Evolutionary conservation across 2,888 invertebrate genomes (phyloP).

Genomic region (Agonopterix heracliana): DNA sequence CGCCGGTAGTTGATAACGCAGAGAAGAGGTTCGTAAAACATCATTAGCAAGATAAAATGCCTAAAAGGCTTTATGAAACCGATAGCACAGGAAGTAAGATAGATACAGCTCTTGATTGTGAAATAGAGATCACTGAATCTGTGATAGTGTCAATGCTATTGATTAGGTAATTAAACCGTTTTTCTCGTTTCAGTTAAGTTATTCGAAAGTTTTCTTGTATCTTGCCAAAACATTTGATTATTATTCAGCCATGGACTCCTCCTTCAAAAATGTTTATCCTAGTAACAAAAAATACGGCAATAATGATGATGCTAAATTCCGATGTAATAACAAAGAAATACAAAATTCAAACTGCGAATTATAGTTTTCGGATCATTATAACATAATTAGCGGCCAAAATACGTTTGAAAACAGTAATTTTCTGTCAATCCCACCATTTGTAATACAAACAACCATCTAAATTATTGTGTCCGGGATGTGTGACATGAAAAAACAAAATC

Average conservation of each 20-base stretch:
- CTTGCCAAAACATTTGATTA: no score
- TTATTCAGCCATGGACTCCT: no score
- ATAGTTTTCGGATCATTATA: slow-evolving; percentile 13
- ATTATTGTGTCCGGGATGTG: slow-evolving; percentile 37
- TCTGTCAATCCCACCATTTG: slow-evolving; percentile 35
- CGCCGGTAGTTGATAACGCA: slow-evolving; percentile 56
- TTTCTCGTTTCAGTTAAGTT: slow-evolving; percentile 3
- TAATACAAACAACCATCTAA: slow-evolving; percentile 50
- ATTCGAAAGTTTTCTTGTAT: no score
- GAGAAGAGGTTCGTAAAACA: slow-evolving; percentile 65
- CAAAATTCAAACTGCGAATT: slow-evolving; percentile 21
- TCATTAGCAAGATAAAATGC: slow-evolving; percentile 70
- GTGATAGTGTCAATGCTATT: slow-evolving; percentile 7
- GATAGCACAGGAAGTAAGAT: slow-evolving; percentile 46
- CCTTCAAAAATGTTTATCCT: no score
- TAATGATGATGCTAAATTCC: no score
- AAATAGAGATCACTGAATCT: neutral
- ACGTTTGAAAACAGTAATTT: slow-evolving; percentile 37
- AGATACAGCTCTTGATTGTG: slow-evolving; percentile 30
- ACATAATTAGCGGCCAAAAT: slow-evolving; percentile 21
- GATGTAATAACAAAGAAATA: no score
- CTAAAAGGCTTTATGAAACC: slow-evolving; percentile 56
- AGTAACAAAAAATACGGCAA: no score
- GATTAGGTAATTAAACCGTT: slow-evolving; percentile 2
- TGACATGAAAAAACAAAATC: slow-evolving; percentile 38